Evolutionary conservation across 2,113 vertebrate species (phyloP).

Genomic region (Anhinga rufa): DNA sequence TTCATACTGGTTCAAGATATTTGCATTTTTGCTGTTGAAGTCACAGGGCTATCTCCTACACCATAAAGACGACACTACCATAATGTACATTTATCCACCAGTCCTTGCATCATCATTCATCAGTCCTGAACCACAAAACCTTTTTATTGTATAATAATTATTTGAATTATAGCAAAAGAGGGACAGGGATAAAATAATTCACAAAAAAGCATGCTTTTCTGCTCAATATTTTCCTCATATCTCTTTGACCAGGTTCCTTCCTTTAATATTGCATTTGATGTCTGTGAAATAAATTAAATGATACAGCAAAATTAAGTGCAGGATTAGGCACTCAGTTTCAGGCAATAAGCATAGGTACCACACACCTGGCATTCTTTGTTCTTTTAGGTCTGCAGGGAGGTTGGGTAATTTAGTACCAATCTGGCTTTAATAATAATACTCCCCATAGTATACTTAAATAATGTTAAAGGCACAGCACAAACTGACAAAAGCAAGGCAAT

Average conservation of each 20-base stretch:
- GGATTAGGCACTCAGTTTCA: not conserved
- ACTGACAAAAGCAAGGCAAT: slow-evolving; percentile 35
- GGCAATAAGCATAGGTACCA: not conserved
- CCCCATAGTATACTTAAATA: not conserved
- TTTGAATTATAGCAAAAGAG: not conserved
- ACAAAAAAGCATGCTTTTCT: not conserved
- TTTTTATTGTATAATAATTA: not conserved
- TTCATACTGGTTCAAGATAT: not conserved
- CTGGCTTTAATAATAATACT: slow-evolving; percentile 27
- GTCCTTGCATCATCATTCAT: not conserved
- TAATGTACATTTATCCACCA: not conserved
- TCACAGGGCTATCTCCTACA: not conserved
- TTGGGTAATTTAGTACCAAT: not conserved
- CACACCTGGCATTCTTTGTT: not conserved
- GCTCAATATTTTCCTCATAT: not conserved
- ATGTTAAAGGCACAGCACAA: not conserved
- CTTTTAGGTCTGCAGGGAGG: not conserved
- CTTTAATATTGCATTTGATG: not conserved
- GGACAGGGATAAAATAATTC: not conserved
- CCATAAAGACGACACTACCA: not conserved
- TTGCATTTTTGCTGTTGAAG: not conserved
- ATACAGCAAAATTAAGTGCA: not conserved
- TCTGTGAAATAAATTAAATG: not conserved
- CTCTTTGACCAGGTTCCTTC: not conserved
- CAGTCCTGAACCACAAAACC: not conserved